These are phyloP conservation scores for Phenganax stokvisi DNA, from an alignment of 92 coral and sea anemone species.

Conservation along the genomic window DNA sequence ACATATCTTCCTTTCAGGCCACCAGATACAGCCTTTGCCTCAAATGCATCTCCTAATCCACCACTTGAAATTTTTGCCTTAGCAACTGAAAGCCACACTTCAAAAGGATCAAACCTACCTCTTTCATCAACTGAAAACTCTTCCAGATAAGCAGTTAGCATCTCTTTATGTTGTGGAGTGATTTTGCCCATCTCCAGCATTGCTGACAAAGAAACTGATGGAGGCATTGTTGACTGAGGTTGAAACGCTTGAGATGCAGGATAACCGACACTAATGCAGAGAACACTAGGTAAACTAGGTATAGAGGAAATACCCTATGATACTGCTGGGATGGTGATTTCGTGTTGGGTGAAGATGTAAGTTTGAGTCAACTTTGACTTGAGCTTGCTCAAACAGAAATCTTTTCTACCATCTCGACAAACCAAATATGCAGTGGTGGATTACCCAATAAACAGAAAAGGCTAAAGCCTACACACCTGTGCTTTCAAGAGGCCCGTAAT, in stretches of 20 bases:
- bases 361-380: not conserved
- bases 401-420: not conserved
- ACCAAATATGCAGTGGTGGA: constrained; percentile 34
- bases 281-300: not conserved
- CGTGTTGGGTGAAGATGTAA: not conserved
- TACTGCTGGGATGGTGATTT: not conserved
- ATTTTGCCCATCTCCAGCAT: constrained; percentile 59
- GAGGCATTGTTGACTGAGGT: constrained; percentile 37
- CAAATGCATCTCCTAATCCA: constrained; percentile 51
- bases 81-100: constrained; percentile 48
- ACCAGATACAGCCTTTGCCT: constrained; percentile 46
- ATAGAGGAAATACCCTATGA: not conserved
- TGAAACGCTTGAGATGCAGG: not conserved
- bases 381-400: not conserved
- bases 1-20: constrained; percentile 47
- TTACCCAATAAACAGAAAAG: too few species aligned
- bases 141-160: constrained; percentile 48
- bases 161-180: constrained; percentile 48
- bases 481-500: too few species aligned
- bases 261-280: not conserved
- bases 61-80: constrained; percentile 51
- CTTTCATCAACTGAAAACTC: constrained; percentile 40
- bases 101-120: constrained; percentile 51
- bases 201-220: constrained; percentile 51
- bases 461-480: too few species aligned